Evolutionary conservation across 1,140 invertebrate species (phyloP), one percentile per base, ranked within the genome.

Genomic region (Megalopta genalis): DNA sequence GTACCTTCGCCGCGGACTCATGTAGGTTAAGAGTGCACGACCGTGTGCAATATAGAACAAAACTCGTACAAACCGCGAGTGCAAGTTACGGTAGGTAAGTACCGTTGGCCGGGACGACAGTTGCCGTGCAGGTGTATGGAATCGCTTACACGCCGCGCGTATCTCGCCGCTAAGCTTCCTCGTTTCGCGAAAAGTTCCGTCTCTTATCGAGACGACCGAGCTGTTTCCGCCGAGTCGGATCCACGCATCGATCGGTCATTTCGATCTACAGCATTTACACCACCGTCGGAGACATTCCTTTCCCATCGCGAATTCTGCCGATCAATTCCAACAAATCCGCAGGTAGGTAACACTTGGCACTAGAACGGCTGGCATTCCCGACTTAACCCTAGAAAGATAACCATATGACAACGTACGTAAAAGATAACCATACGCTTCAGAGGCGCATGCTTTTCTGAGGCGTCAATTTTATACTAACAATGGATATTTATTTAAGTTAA

Each of bases 111-210:
- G 57, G 37, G 67, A 86, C 72, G 80, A 87, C 83, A 88, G 83
- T 85, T 70, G 76, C 46, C 27, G 70, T 82, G 65, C 79, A 86
- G 77, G 81, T 84, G 77, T 77, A 82, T 72, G 76, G 79, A 87
- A 88, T 88, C 81, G 73, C 49, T 77, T 75, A 82, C 68, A 75
- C 59, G 73, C 49, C 69, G 68, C 57, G 65, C 75, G 75, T 46
- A 71, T 84, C 72, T 85, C 59, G 60, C 59, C 25, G 23, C 59
- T 42, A 39, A 18, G 54, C 69, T 39, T 71, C 39, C 39, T 57
- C 49, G 62, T 82, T 69, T 60, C 16, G 52, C 25, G 54, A 25
- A 74, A 77, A 66, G 32, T 64, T 81, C 21, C 62, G 57, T 9
- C 65, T 70, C 63, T 65, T 63, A 80, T 80, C 70, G 23, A 23